Evolutionary conservation across 2,797 vertebrate species (phyloP), one percentile per base, ranked within the genome.

Genomic region (Catostomus latipinnis): DNA sequence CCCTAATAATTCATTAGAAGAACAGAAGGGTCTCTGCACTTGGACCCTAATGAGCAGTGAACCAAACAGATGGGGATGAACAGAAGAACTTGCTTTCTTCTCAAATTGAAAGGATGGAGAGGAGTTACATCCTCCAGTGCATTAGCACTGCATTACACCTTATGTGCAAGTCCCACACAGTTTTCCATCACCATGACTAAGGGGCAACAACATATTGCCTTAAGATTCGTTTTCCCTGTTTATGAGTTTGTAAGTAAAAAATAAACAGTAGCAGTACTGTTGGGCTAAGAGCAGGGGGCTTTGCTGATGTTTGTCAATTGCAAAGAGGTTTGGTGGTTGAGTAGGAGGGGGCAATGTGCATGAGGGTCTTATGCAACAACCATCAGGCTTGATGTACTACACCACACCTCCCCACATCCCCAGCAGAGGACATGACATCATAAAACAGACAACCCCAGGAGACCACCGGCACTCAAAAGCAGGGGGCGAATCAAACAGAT

Each of bases 301-400:
- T 65, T 76, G 61, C 67, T 83, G 56, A 78, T 1, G 45, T 67
- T 77, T 43, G 43, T 71, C 60, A 60, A 56, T 68, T 83, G 70
- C 56, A 74, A 73, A 68, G 46, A 65, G 8, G 11, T 69, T 72
- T 16, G 48, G 67, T 74, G 71, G 58, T 16, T 16, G 76, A 60
- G 50, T 34, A 34, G 34, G 34, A 34, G 45, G 14, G 46, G 50
- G 56, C 52, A 18, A 52, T 8, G 49, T 74, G 46, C 8, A 18
- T 13, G 18, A 46, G 71, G 56, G 70, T 62, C 74, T 78, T 85
- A 85, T 69, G 81, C 75, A 85, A 83, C 61, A 69, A 57, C 52
- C 73, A 78, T 67, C 67, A 70, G 50, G 67, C n/a, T 66, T 66
- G 12, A 53, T 58, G 56, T 69, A 75, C 66, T 71, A 70, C 12